Evolutionary conservation across 2,113 vertebrate genomes (phyloP), one percentile per base, ranked within the genome.

Genomic region (Silurus asotus): DNA sequence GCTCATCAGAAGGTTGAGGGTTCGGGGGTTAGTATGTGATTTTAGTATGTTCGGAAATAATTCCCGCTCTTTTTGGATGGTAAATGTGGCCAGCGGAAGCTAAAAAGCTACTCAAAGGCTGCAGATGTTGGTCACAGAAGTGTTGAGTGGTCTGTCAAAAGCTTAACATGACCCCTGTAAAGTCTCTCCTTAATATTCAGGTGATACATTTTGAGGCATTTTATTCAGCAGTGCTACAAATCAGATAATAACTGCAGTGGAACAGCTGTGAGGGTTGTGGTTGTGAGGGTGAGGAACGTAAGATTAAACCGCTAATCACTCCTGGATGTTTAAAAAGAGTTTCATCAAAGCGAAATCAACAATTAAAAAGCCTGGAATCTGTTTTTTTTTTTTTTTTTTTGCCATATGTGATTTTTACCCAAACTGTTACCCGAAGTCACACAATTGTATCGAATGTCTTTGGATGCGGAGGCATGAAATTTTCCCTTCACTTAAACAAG

Each of bases 341-440:
- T 58, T 79, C 59, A 79, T 59, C 77, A 80, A 61, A 80, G 23
- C 23, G 51, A 59, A 80, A 80, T 58, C 55, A 45, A 61, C 6
- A 80, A 80, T 80, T 59, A 61, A 58, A 13, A 70, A 45, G 28
- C 17, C 77, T 61, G 28, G 56, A 80, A 45, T 48, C 77, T 61
- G 77, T 56, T 56, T 59, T 45, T 23, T 2, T 37, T 37, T 23
- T 2, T 37, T 37, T 37, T 37, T 37, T 37, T 37, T 37, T 37
- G 28, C 28, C 28, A 37, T 37, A 37, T 37, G 28, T 37, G 28
- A 37, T 37, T 37, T 37, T 37, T 37, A 37, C 2, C 28, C 28
- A 37, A 37, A 37, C 28, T 37, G 28, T 37, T 37, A 37, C 28
- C 28, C 28, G 28, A 37, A 37, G 28, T 37, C 28, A 37, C 28